Base-by-base conservation (phyloP, 2,113 vertebrate genomes). In the human region DNA sequence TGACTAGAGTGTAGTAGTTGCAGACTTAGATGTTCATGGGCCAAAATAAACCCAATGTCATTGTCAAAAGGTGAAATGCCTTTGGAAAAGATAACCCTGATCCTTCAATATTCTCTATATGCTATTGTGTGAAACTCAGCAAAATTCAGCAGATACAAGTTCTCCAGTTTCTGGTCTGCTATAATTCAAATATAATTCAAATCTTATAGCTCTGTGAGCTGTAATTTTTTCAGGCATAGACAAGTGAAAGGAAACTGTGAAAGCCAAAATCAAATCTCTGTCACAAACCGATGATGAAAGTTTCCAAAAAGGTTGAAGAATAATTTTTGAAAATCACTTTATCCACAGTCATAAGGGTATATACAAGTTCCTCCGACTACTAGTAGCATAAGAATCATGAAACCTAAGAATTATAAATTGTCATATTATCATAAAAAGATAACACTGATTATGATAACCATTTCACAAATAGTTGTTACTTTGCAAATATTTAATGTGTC, bases 251-350 rank as follows among this genome's bases (percentile, higher is more conserved):
- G 68, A 93, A 93, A 68, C 25, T 75, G 61, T 82, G 86, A 90
- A 87, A 81, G 14, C 7, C 55, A n/a, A 89, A 95, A 87, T 83
- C 43, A 91, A 78, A 40, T 9, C 22, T 93, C 84, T 94, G 94
- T 96, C 78, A 93, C 25, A 93, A 76, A 59, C 40, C 22, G 48
- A 30, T 30, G 61, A 95, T 68, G 80, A 78, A 97, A 59, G 25
- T 83, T 84, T 79, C 30, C 30, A 64, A 52, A 95, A 97, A 94
- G 20, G 70, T 40, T 55, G 68, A 89, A 75, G 43, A 89, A 90
- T 6, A 86, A 38, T 68, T 82, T 93, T 91, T 94, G 38, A 89
- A 72, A 38, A 81, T 59, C 25, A 85, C 2, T 80, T 82, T 48
- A 94, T 85, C 22, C 3, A 10, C 18, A 52, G 1, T 82, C n/a